Conservation (phyloP, 64 coral and sea anemone genomes). For the Platygyra sinensis region DNA sequence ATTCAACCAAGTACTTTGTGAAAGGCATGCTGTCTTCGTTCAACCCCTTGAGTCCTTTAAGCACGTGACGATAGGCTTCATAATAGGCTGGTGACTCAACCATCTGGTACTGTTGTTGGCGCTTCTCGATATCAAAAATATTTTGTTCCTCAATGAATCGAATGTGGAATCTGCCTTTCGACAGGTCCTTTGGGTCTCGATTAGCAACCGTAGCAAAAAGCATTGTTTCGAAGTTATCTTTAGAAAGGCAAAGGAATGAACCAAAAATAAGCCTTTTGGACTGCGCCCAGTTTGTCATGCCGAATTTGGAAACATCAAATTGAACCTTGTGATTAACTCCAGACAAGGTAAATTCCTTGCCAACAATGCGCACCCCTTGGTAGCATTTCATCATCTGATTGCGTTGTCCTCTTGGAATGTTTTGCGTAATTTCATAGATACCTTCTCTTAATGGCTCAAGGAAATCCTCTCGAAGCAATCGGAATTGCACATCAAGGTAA, state of each 20-base stretch:
- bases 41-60: conserved; percentile 58
- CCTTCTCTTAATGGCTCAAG: conserved; percentile 74
- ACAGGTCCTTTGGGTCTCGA: conserved; percentile 27
- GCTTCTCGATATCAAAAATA: conserved; percentile 44
- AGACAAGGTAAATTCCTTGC: conserved; percentile 48
- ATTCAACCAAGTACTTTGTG: conserved; percentile 23
- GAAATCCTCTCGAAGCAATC: conserved; percentile 79
- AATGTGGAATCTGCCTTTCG: not conserved
- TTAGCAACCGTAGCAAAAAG: conserved; percentile 74
- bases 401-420: conserved; percentile 46
- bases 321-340: conserved; percentile 54
- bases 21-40: conserved; percentile 51
- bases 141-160: conserved; percentile 42
- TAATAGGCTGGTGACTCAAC: conserved; percentile 63
- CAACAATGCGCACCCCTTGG: conserved; percentile 19
- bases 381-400: conserved; percentile 74
- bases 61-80: conserved; percentile 77
- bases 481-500: conserved; percentile 83
- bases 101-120: conserved; percentile 34
- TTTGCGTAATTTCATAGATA: conserved; percentile 36
- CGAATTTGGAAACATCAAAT: conserved; percentile 60
- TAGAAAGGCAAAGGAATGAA: conserved; percentile 83
- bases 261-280: conserved; percentile 52
- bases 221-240: conserved; percentile 72
- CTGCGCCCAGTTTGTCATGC: conserved; percentile 47